phyloP scores from a whole-genome alignment of 2,888 invertebrate species.

The Oeneis ivallda region DNA sequence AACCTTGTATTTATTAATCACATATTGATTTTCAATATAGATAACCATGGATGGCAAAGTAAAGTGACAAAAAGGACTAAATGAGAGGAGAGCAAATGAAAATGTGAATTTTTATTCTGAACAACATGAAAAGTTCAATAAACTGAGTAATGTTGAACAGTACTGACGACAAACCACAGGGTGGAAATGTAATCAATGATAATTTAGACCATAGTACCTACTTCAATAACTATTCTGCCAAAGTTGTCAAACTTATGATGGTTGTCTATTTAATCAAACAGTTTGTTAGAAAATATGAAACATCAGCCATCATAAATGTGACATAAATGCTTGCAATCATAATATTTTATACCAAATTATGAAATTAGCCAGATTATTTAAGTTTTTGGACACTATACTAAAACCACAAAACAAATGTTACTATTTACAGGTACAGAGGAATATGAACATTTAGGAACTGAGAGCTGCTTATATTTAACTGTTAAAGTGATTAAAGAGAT shows the following conservation, averaged over 20 bases:
- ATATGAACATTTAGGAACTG: constrained; percentile 32
- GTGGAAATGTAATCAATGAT: constrained; percentile 80
- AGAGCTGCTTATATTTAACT: constrained; percentile 40
- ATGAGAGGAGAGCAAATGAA: constrained; percentile 40
- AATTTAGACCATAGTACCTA: constrained; percentile 69
- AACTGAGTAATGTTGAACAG: constrained; percentile 64
- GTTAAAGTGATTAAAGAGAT: constrained; percentile 45
- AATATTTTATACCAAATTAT: constrained; percentile 24
- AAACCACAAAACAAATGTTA: constrained; percentile 39
- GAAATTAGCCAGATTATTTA: constrained; percentile 28
- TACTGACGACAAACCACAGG: constrained; percentile 62
- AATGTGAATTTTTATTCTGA: constrained; percentile 44
- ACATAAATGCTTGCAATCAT: constrained; percentile 41
- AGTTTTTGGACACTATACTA: constrained; percentile 29
- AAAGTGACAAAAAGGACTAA: constrained; percentile 55
- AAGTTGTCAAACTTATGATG: constrained; percentile 63
- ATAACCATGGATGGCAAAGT: constrained; percentile 73
- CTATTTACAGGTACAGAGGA: constrained; percentile 60
- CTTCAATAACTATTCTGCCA: constrained; percentile 48
- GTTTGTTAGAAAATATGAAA: constrained; percentile 26
- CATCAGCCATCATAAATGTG: constrained; percentile 43
- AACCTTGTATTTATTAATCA: constrained; percentile 34
- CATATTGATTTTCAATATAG: constrained; percentile 46
- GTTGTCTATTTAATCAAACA: constrained; percentile 41
- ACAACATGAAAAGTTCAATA: constrained; percentile 60